A percentile compares a stretch with the other conserved stretches of the same genome.
Conservation (phyloP, 2,888 invertebrate genomes). For the Dasypolia templi region DNA sequence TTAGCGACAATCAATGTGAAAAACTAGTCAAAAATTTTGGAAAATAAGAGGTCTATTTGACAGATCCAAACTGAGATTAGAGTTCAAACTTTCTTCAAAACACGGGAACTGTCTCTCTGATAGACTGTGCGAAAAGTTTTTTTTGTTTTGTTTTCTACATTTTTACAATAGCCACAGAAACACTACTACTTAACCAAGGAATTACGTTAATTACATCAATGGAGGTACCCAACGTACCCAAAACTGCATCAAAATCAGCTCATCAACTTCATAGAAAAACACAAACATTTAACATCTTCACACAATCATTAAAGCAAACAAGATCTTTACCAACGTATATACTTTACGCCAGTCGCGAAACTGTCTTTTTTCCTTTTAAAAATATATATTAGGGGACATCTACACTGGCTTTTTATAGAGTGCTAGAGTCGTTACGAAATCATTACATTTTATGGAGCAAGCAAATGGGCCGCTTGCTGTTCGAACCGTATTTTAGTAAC, state of each 20-base stretch:
- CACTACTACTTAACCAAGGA: not conserved
- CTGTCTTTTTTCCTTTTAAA: constrained; percentile 42
- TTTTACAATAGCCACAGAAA: not conserved
- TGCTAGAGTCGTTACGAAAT: constrained; percentile 64
- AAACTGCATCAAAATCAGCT: not conserved
- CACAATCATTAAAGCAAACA: constrained; percentile 14
- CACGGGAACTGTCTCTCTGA: too few species aligned
- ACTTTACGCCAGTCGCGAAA: constrained; percentile 15
- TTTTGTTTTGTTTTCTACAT: too few species aligned
- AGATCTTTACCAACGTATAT: constrained; percentile 33
- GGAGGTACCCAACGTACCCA: not conserved
- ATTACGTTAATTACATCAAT: not conserved
- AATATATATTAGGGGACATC: constrained; percentile 67
- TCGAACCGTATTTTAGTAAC: constrained; percentile 39
- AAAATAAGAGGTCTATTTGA: too few species aligned
- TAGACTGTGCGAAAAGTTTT: too few species aligned
- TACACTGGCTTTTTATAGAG: constrained; percentile 69
- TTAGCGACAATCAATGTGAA: too few species aligned
- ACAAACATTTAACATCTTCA: constrained; percentile 6
- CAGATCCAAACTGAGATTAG: too few species aligned
- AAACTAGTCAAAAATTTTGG: too few species aligned
- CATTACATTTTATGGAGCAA: constrained; percentile 76
- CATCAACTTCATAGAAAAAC: constrained; percentile 5
- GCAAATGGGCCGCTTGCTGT: constrained; percentile 70
- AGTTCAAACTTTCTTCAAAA: too few species aligned